Base-by-base conservation (phyloP, 1,140 invertebrate species). In the Magallana ariakensis region DNA sequence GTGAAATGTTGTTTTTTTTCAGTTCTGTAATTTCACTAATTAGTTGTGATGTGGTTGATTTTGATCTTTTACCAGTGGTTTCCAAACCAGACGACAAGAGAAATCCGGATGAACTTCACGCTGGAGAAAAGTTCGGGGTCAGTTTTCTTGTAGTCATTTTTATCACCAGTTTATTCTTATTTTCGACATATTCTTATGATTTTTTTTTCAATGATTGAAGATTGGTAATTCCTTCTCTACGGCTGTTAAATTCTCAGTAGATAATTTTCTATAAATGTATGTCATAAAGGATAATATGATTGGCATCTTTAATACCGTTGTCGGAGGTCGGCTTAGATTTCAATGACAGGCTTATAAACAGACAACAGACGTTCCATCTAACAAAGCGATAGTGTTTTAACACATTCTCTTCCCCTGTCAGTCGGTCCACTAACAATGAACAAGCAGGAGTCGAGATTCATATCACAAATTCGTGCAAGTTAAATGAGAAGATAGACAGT, bases 71-170 rank as follows among this genome's bases (percentile, higher is more conserved):
- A 19, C 22, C 15, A 85, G 85, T 86, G 56, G 84, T 87, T 46
- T 53, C 75, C 2, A 85, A 87, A 83, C 84, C 86, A 46, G 84
- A 85, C 66, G 82, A 82, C 55, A 62, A 80, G 54, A 87, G 57
- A 54, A 87, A 86, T 13, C 66, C 84, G 33, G 85, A 83, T 19
- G 85, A 89, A 80, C 88, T 85, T 57, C 87, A 88, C 46, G 58
- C 85, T 8, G 84, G 88, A 56, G 88, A 88, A 60, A 88, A 88
- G 56, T 86, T 88, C 66, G 87, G 87, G 81, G 87, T 88, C 81
- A 86, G 85, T 75, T 8, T 80, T 33, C 13, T 62, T 62, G 16
- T 80, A 4, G 3, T 80, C 26, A 46, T 46, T 3, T 46, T 46
- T 46, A 3, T 0, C 33, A 46, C 3, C 33, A 46, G 33, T 46